Conservation (phyloP, 2,797 vertebrate genomes). For the Eulemur mongoz region DNA sequence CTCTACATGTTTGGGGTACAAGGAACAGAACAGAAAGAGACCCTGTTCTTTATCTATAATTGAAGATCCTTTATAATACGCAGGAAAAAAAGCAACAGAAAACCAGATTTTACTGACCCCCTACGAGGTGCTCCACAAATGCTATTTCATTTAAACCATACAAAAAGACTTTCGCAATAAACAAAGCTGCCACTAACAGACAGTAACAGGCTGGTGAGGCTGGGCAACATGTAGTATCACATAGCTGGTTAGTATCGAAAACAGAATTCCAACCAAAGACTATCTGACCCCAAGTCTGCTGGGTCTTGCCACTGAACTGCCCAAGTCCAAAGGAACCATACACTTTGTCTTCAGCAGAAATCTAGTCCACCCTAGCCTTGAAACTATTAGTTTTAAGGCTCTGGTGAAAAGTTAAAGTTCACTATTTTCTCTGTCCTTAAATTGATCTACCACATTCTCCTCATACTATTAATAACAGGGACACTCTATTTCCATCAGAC, state of each 20-base stretch:
- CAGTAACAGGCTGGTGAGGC: neutral
- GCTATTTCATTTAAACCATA: neutral
- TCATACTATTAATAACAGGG: too few species aligned
- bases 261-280: neutral
- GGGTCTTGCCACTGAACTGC: neutral
- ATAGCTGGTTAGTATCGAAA: neutral
- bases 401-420: neutral
- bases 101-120: neutral
- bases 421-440: neutral
- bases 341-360: neutral
- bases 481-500: neutral
- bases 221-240: neutral
- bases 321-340: neutral
- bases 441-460: neutral
- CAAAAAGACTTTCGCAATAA: neutral
- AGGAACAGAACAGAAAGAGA: neutral
- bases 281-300: neutral
- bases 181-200: neutral
- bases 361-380: neutral
- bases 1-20: neutral
- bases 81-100: neutral
- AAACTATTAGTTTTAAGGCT: neutral
- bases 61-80: neutral
- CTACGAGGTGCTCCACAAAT: neutral
- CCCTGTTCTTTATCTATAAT: neutral